A percentile compares a stretch with the other conserved stretches of the same genome.
phyloP scores from a whole-genome alignment of 2,888 invertebrate genomes.

The Acleris literana region DNA sequence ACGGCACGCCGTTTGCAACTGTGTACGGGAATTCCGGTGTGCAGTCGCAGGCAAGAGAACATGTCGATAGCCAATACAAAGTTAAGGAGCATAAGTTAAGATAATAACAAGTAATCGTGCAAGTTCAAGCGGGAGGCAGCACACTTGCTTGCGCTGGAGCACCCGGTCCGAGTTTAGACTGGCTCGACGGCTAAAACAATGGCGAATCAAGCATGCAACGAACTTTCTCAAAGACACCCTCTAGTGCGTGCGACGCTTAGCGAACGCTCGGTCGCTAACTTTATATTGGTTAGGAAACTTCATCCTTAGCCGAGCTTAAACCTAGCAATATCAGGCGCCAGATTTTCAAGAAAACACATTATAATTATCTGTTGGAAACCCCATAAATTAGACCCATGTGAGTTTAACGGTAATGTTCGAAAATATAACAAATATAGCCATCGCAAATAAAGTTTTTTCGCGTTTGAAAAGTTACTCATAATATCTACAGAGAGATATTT shows the following conservation, averaged over 20 bases:
- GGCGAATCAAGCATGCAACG: constrained; percentile 80
- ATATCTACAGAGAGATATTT: constrained; percentile 36
- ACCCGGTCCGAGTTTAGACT: constrained; percentile 72
- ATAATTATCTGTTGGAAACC: constrained; percentile 28
- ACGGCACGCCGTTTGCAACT: constrained; percentile 47
- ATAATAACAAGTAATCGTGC: constrained; percentile 73
- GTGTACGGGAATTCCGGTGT: constrained; percentile 50
- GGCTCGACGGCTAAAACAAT: constrained; percentile 74
- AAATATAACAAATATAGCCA: constrained; percentile 17
- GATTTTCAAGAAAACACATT: constrained; percentile 31
- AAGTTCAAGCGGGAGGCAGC: constrained; percentile 65
- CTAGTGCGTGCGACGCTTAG: constrained; percentile 78
- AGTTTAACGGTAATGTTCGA: constrained; percentile 18
- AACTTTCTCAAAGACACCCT: constrained; percentile 78
- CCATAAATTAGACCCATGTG: constrained; percentile 7
- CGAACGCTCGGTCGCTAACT: constrained; percentile 69
- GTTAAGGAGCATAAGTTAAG: constrained; percentile 66
- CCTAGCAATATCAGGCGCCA: constrained; percentile 49
- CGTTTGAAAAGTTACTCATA: constrained; percentile 61
- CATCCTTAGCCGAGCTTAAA: constrained; percentile 59
- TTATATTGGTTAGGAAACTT: constrained; percentile 80
- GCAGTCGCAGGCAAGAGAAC: constrained; percentile 52
- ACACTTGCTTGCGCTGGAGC: constrained; percentile 64
- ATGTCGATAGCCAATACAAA: constrained; percentile 62
- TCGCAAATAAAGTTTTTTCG: constrained; percentile 45